Evolutionary conservation across 2,113 vertebrate genomes (phyloP), one percentile per base, ranked within the genome.

Genomic region (Scomber japonicus): DNA sequence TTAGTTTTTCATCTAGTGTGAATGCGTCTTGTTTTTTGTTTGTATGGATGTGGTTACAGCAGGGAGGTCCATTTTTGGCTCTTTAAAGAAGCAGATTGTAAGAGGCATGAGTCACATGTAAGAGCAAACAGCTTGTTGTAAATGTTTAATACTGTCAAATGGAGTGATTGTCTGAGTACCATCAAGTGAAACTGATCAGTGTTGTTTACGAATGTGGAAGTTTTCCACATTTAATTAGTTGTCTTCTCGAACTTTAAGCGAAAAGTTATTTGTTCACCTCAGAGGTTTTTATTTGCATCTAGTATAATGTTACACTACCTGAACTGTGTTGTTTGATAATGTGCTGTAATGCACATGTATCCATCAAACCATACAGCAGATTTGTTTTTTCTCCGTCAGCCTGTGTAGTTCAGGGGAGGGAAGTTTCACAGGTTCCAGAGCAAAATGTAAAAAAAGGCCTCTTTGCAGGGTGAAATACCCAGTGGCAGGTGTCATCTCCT

Each of bases 401-500:
- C 40, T 24, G 9, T 64, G 49, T 35, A 4, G 54, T 51, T 56
- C 45, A 75, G 15, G 51, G 31, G 16, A 8, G 7, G 11, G 69
- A 71, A 27, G n/a, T 60, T 65, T 50, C 50, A 24, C 15, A 1
- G 71, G 54, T 63, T 61, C 14, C 45, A 1, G 51, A 31, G 57
- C 84, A 59, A 85, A 70, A 54, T 60, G 21, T 65, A 73, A 61
- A 46, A 17, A 6, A 11, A 66, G 27, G 56, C 55, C 8, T 74
- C 65, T 66, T 66, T 75, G 48, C 68, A 19, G 75, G 61, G 69
- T 65, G 73, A 89, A 85, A 92, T 54, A 83, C 80, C 85, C 85
- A 69, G 71, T 11, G 45, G 79, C 88, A 60, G 73, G 69, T 63
- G 15, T 75, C 86, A 79, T 77, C 61, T 88, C 75, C 75, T 48